phyloP scores from a whole-genome alignment of 1,140 invertebrate species.

The Parasteatoda tepidariorum region DNA sequence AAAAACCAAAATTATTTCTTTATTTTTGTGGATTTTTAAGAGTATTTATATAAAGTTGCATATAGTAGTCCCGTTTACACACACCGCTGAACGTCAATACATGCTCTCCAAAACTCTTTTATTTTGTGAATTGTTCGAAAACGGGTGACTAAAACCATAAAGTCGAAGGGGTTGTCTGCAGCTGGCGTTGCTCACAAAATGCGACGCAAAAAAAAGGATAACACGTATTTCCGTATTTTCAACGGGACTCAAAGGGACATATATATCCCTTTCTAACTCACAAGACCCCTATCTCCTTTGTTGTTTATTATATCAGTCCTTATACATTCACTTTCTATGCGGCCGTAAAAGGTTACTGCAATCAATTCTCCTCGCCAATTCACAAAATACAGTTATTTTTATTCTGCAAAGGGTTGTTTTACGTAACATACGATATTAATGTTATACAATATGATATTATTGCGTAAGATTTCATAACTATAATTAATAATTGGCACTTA shows the following conservation, averaged over 20 bases:
- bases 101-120: background rate
- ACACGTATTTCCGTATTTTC: background rate
- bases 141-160: background rate
- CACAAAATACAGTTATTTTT: background rate
- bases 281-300: background rate
- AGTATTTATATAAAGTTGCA: too few species aligned
- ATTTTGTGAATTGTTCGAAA: background rate
- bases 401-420: background rate
- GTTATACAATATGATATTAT: too few species aligned
- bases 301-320: constrained; percentile 6
- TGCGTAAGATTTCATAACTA: too few species aligned
- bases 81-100: too few species aligned
- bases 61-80: background rate
- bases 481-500: too few species aligned
- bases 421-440: too few species aligned
- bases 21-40: too few species aligned
- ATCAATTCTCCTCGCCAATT: constrained; percentile 49
- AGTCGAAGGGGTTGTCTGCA: constrained; percentile 10
- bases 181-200: background rate
- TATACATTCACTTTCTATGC: constrained; percentile 9
- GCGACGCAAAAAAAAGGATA: background rate
- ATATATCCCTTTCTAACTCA: too few species aligned
- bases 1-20: too few species aligned
- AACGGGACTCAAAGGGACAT: constrained; percentile 15
- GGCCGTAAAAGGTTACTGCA: constrained; percentile 27